Base-by-base conservation (phyloP, 2,797 vertebrate genomes). In the Peromyscus melanophrys region DNA sequence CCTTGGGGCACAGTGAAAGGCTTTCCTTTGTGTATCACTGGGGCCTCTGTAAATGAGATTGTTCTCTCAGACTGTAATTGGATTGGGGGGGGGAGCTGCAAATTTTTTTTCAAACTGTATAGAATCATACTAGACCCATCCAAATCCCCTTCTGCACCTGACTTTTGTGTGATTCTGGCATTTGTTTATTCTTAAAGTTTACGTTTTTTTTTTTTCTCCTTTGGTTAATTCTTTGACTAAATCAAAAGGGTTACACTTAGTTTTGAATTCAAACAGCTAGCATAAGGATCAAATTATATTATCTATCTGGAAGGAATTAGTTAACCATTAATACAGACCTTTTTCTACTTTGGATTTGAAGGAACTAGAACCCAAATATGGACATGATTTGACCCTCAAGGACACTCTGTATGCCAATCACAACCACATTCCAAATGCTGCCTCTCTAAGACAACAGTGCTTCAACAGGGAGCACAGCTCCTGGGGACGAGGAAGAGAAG, bases 361-460 rank as follows among this genome's bases (percentile, higher is more conserved):
- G 99, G 99, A 98, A 23, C 89, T 98, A 65, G 97, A 98, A 94
- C 93, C 97, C 46, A 96, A 96, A 9, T 75, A 37, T 84, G 98
- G 98, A 90, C 95, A 98, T 86, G 97, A 98, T 43, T 76, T 95
- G 34, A 97, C 85, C 71, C 96, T 92, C 16, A 98, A 97, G 65
- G 97, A 98, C 46, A 89, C 93, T 81, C 89, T 69, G 23, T 67
- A 76, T 92, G 71, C 82, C 96, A 77, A 88, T 63, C 96, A 93
- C 97, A 77, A 27, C 84, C 97, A 98, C 95, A 98, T 98, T 99
- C 98, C 95, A 13, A 94, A 71, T 14, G 73, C 46, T 85, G 40
- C 87, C 89, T 94, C 92, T 84, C 59, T 43, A n/a, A 57, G 96
- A 90, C 93, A 81, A 40, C 89, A 76, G 55, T 76, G 52, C 94